phyloP scores from a whole-genome alignment of 2,888 invertebrate species.

The Dyspetes luteomarginatus region DNA sequence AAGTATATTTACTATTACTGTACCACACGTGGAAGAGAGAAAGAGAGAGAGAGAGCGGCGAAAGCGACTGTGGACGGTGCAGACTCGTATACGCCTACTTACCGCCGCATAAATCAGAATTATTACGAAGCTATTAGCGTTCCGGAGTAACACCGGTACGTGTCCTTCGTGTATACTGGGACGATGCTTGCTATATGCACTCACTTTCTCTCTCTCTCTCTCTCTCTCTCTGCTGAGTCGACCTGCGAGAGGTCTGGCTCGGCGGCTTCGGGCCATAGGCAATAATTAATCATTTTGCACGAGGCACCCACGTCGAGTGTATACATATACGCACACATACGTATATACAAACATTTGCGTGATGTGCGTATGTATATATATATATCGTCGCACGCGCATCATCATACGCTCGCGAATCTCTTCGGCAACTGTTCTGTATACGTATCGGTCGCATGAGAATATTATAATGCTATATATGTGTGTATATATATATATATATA shows the following conservation, averaged over 20 bases:
- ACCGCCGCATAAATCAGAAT: conserved; percentile 81
- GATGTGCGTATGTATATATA: conserved; percentile 47
- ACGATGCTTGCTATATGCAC: conserved; percentile 42
- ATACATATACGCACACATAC: conserved; percentile 17
- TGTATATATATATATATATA: conserved; percentile 30
- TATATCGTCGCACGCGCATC: conserved; percentile 39
- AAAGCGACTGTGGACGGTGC: conserved; percentile 63
- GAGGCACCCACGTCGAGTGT: conserved; percentile 67
- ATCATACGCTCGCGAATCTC: conserved; percentile 42
- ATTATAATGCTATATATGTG: conserved; percentile 5
- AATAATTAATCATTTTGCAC: conserved; percentile 81
- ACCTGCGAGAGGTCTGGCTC: conserved; percentile 44
- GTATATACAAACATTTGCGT: conserved; percentile 18
- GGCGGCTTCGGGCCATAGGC: conserved; percentile 71
- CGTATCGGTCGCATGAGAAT: conserved; percentile 9
- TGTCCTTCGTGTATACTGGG: conserved; percentile 74
- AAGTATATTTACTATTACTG: conserved; percentile 51
- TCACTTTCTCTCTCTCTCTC: conserved; percentile 33
- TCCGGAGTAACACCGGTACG: conserved; percentile 79
- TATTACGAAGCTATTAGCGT: conserved; percentile 81
- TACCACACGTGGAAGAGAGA: conserved; percentile 32
- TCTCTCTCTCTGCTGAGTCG: conserved; percentile 56
- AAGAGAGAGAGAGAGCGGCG: conserved; percentile 38
- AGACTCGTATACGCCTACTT: conserved; percentile 74
- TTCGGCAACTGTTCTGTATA: conserved; percentile 26